Percentiles rank a stretch among this genome's conserved stretches.
phyloP scores from a whole-genome alignment of 2,888 invertebrate genomes.

The Lomographa bimaculata region DNA sequence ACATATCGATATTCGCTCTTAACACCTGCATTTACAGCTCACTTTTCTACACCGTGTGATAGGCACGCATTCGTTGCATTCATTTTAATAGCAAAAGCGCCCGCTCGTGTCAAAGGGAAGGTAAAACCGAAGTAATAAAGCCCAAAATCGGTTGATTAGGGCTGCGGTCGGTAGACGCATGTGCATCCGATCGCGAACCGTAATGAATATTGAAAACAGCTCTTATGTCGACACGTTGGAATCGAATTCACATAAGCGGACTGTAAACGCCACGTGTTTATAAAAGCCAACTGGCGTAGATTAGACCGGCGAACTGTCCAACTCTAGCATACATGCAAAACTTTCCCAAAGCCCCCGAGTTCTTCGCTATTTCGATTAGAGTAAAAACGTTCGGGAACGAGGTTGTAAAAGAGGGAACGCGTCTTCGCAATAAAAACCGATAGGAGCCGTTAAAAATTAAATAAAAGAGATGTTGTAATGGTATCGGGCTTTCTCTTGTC shows the following conservation, averaged over 20 bases:
- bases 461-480: conserved; percentile 37
- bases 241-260: conserved; percentile 62
- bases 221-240: conserved; percentile 68
- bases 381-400: conserved; percentile 22
- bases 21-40: conserved; percentile 14
- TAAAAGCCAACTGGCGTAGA: conserved; percentile 63
- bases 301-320: conserved; percentile 54
- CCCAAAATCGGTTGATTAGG: conserved; percentile 50
- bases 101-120: conserved; percentile 48
- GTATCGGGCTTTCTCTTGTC: conserved; percentile 42
- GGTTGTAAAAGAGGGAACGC: conserved; percentile 23
- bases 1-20: conserved; percentile 23
- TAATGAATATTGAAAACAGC: conserved; percentile 75
- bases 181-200: conserved; percentile 66
- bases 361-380: conserved; percentile 22
- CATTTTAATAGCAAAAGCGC: conserved; percentile 48
- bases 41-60: conserved; percentile 12
- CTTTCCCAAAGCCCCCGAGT: conserved; percentile 45
- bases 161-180: conserved; percentile 53
- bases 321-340: conserved; percentile 65
- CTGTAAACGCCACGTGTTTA: conserved; percentile 71
- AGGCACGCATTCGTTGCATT: conserved; percentile 52
- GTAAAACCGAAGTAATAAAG: conserved; percentile 56
- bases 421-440: conserved; percentile 37
- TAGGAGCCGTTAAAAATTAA: conserved; percentile 38